Percentiles rank a stretch among this genome's conserved stretches.
Evolutionary conservation across 2,888 invertebrate genomes (phyloP).

Genomic region (Harpalus rubripes): DNA sequence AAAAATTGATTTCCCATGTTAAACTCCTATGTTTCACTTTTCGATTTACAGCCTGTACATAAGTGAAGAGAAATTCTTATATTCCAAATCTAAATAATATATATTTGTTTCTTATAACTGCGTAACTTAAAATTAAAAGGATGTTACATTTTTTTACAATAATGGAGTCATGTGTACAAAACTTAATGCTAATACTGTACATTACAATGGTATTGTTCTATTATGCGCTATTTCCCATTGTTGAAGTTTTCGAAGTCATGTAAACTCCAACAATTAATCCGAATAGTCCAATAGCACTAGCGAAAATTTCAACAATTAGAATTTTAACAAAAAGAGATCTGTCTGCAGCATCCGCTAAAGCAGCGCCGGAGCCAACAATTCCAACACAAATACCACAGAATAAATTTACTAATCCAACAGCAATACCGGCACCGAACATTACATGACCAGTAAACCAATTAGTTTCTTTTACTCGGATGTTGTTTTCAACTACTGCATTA

Average conservation of each 20-base stretch:
- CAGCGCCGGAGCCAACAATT: conserved; percentile 98
- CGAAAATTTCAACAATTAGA: conserved; percentile 99
- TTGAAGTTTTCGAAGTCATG: conserved; percentile 76
- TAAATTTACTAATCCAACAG: conserved; percentile 96
- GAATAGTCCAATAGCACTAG: conserved; percentile 98
- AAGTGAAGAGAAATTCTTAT: too few relatives aligned
- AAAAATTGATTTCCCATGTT: too few relatives aligned
- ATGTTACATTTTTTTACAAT: not conserved
- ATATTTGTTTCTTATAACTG: too few relatives aligned
- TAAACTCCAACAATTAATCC: conserved; percentile 99
- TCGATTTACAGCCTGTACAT: too few relatives aligned
- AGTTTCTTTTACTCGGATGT: conserved; percentile 73
- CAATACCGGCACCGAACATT: conserved; percentile 96
- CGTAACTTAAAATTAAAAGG: too few relatives aligned
- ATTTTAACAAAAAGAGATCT: conserved; percentile 98
- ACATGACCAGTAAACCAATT: conserved; percentile 93
- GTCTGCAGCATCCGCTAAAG: conserved; percentile 98
- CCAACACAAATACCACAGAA: conserved; percentile 98
- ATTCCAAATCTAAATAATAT: too few relatives aligned
- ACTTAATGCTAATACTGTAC: not conserved
- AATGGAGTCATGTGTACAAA: not conserved
- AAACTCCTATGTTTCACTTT: too few relatives aligned
- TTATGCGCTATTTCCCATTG: conserved; percentile 51
- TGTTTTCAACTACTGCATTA: conserved; percentile 45
- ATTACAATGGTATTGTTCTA: conserved; percentile 27